Evolutionary conservation across 1,140 invertebrate species (phyloP), one percentile per base, ranked within the genome.

Genomic region (Phenacoccus solenopsis): DNA sequence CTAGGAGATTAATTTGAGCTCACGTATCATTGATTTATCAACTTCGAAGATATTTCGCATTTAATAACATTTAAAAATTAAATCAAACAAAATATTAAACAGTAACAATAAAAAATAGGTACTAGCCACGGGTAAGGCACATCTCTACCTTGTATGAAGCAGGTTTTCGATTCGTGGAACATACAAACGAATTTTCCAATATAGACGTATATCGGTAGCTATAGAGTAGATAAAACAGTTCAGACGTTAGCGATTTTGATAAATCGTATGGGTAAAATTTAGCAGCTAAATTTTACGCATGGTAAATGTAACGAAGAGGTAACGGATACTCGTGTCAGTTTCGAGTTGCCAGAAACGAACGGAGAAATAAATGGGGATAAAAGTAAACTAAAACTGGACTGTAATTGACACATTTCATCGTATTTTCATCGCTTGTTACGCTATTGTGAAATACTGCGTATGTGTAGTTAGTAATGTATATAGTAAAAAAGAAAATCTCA

Each of bases 131-230:
- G 21, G 22, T 64, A 64, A 64, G 59, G 59, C 59, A 64, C 59
- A 25, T 64, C 22, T 64, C 59, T 64, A 64, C 25, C 59, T 24
- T 64, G 59, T 64, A 64, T 25, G 25, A 64, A 64, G 59, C 59
- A 16, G 59, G 9, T 16, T 25, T 49, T n/a, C n/a, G n/a, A 49
- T 49, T 49, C 20, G 20, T n/a, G 38, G 38, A 49, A 49, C 38
- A 49, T 49, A 49, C 38, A n/a, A n/a, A 49, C 12, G 38, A 49
- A n/a, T n/a, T 49, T 16, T 32, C 13, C 30, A 13, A 7, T 32
- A 32, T 32, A 32, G 30, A 32, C 30, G 30, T 13, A n/a, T n/a
- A n/a, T n/a, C n/a, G n/a, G n/a, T n/a, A n/a, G n/a, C n/a, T n/a
- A n/a, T 7, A 32, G 13, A 32, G 30, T 7, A 32, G 13, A 32